Percentiles rank a stretch among this genome's conserved stretches.
phyloP scores from a whole-genome alignment of 1,140 invertebrate species.

The Aphaenogaster floridana region DNA sequence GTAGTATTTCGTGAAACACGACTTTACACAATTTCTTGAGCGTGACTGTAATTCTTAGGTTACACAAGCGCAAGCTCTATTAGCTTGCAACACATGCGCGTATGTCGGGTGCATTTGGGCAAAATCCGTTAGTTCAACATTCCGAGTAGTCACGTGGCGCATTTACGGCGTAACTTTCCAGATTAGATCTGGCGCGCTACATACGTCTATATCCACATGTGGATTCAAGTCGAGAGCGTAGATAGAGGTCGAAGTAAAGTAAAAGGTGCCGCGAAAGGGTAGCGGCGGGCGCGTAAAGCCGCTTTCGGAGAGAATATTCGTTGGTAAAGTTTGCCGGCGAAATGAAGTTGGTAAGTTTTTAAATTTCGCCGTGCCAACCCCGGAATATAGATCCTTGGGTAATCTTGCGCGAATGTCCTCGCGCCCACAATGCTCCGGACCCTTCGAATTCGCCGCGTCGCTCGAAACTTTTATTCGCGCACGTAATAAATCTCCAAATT shows the following conservation, averaged over 20 bases:
- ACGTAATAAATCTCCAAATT: constrained; percentile 19
- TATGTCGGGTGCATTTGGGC: constrained; percentile 28
- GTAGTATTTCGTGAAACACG: constrained; percentile 16
- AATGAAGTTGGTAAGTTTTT: constrained; percentile 73
- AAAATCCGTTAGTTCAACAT: constrained; percentile 71
- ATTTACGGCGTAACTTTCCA: constrained; percentile 79
- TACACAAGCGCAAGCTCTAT: constrained; percentile 40
- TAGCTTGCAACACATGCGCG: constrained; percentile 60
- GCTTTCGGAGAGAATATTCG: constrained; percentile 67
- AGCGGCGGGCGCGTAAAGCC: constrained; percentile 46
- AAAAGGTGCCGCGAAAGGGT: constrained; percentile 51
- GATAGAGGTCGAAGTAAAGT: constrained; percentile 50
- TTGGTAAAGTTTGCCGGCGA: constrained; percentile 70
- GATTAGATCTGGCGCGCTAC: constrained; percentile 69
- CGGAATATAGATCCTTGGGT: constrained; percentile 67
- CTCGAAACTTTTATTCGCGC: constrained; percentile 56
- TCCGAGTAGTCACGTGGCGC: constrained; percentile 74
- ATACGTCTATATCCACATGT: constrained; percentile 57
- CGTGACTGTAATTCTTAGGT: constrained; percentile 59
- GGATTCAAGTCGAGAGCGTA: constrained; percentile 52
- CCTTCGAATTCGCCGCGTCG: constrained; percentile 39
- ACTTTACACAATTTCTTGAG: constrained; percentile 37
- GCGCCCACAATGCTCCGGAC: constrained; percentile 32
- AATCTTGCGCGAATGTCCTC: constrained; percentile 66
- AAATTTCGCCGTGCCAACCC: constrained; percentile 59